Percentiles rank a stretch among this genome's conserved stretches.
phyloP scores from a whole-genome alignment of 2,113 vertebrate species.

The Gobiocypris rarus region DNA sequence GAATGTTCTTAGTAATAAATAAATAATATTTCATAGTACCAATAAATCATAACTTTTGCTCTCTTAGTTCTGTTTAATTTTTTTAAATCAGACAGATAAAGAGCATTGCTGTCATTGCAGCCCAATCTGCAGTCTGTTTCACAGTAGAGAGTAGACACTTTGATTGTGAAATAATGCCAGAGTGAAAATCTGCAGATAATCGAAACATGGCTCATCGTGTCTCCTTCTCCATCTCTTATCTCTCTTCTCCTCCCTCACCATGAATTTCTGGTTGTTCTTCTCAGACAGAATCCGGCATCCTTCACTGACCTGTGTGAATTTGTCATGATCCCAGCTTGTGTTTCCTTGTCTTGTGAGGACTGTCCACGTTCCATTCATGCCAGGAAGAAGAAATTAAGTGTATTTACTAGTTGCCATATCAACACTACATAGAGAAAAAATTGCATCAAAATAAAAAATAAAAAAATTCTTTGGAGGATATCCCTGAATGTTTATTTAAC shows the following conservation, averaged over 20 bases:
- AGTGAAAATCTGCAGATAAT: constrained; percentile 2
- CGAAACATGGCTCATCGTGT: background rate
- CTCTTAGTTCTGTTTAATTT: background rate
- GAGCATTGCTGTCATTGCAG: background rate
- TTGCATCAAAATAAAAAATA: too few relatives aligned
- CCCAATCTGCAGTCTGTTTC: background rate
- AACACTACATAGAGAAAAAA: too few relatives aligned
- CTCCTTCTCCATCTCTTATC: background rate
- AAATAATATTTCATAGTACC: background rate
- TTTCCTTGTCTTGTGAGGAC: too few relatives aligned
- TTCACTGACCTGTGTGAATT: background rate
- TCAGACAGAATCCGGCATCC: background rate
- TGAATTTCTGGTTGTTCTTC: background rate
- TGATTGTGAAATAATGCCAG: background rate
- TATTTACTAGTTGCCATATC: too few relatives aligned
- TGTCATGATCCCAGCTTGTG: too few relatives aligned
- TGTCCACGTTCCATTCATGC: too few relatives aligned
- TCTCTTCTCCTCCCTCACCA: background rate
- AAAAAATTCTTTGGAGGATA: too few relatives aligned
- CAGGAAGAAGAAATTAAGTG: too few relatives aligned
- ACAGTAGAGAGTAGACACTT: background rate
- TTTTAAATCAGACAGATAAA: background rate
- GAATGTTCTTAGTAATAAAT: background rate
- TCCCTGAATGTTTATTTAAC: too few relatives aligned
- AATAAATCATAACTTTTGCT: background rate